Evolutionary conservation across 2,797 vertebrate species (phyloP).

Genomic region (Myotis daubentonii): DNA sequence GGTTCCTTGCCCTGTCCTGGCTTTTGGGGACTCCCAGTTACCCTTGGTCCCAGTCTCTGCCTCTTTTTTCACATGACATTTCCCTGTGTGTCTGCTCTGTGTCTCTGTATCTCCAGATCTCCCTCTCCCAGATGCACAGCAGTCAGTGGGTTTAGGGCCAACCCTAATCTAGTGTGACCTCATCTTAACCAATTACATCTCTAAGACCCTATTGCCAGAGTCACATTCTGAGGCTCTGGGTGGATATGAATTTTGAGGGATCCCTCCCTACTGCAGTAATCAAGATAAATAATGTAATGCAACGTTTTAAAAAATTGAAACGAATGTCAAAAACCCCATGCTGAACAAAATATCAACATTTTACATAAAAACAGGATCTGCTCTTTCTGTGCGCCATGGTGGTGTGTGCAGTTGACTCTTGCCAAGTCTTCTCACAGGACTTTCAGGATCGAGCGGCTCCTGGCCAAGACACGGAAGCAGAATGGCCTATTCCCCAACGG

Average conservation of each 20-base stretch:
- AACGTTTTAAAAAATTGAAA: not conserved
- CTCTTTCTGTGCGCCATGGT: not conserved
- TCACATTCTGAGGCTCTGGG: not conserved
- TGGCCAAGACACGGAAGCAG: not conserved
- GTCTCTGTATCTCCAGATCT: not conserved
- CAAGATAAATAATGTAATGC: not conserved
- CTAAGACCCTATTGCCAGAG: not conserved
- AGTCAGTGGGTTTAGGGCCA: not conserved
- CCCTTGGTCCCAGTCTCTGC: not conserved
- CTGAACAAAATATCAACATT: not conserved
- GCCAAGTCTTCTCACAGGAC: not conserved
- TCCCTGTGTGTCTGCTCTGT: not conserved
- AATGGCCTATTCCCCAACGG: not conserved
- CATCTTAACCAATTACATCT: not conserved
- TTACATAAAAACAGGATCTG: not conserved
- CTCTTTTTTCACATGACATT: not conserved
- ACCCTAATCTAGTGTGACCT: not conserved
- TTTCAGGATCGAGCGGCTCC: not conserved
- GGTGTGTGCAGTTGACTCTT: not conserved
- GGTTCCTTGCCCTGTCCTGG: not conserved
- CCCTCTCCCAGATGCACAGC: not conserved
- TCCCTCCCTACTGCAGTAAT: not conserved
- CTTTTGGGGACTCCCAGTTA: not conserved
- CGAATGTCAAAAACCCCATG: not conserved
- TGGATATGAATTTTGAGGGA: not conserved